Conservation (phyloP, 1,140 invertebrate species). For the Trachymyrmex septentrionalis region DNA sequence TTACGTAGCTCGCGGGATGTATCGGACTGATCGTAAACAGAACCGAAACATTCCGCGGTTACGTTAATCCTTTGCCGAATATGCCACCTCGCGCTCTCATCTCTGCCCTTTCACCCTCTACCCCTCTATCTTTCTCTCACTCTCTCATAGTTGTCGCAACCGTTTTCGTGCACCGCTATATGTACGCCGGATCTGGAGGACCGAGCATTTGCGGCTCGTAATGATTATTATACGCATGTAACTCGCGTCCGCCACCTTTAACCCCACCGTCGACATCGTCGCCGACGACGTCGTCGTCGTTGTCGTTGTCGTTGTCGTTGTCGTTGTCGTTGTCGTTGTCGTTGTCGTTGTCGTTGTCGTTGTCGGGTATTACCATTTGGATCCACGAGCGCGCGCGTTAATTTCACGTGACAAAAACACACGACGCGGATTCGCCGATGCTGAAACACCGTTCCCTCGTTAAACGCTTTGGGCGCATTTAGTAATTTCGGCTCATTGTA, state of each 20-base stretch:
- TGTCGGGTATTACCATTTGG: slow-evolving; percentile 60
- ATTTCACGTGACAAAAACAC: slow-evolving; percentile 57
- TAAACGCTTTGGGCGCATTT: slow-evolving; percentile 62
- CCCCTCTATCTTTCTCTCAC: not conserved
- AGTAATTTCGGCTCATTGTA: slow-evolving; percentile 64
- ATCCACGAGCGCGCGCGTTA: slow-evolving; percentile 57
- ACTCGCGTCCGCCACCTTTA: slow-evolving; percentile 71
- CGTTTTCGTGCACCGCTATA: slow-evolving; percentile 52
- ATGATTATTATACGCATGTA: slow-evolving; percentile 75
- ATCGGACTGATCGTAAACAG: slow-evolving; percentile 71
- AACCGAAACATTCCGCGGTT: slow-evolving; percentile 72
- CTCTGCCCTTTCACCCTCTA: slow-evolving; percentile 4
- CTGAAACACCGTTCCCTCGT: slow-evolving; percentile 65
- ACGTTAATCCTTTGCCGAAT: slow-evolving; percentile 76
- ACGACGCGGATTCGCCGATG: slow-evolving; percentile 61
- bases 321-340: slow-evolving; percentile 61
- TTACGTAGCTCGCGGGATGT: not conserved
- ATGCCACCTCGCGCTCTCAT: slow-evolving; percentile 49
- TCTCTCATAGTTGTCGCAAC: slow-evolving; percentile 59
- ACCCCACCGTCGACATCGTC: slow-evolving; percentile 39
- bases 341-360: slow-evolving; percentile 61
- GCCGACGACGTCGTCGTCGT: slow-evolving; percentile 57
- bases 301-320: slow-evolving; percentile 49
- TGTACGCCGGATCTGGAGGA: slow-evolving; percentile 62
- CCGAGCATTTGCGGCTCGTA: slow-evolving; percentile 72